Evolutionary conservation across 2,797 vertebrate genomes (phyloP).

Genomic region (Galaxias olidus): DNA sequence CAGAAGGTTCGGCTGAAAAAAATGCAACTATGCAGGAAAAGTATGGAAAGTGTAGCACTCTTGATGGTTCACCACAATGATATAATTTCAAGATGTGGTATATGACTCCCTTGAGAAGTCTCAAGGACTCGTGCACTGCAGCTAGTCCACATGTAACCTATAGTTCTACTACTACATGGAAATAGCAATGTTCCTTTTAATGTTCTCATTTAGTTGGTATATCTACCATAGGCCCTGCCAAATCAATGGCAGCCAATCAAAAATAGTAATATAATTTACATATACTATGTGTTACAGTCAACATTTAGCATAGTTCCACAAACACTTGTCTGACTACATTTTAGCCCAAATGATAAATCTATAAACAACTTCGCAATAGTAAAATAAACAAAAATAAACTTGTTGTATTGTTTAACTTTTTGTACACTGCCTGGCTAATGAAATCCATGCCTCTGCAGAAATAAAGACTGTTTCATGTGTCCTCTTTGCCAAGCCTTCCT

Average conservation of each 20-base stretch:
- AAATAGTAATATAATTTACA: slow-evolving; percentile 20
- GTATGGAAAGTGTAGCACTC: slow-evolving; percentile 69
- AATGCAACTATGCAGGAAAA: slow-evolving; percentile 62
- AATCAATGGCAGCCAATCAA: neutral
- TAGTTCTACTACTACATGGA: slow-evolving; percentile 37
- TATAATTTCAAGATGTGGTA: slow-evolving; percentile 76
- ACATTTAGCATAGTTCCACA: slow-evolving; percentile 53
- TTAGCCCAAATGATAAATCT: too few relatives aligned
- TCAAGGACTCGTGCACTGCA: slow-evolving; percentile 51
- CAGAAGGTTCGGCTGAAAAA: slow-evolving; percentile 60
- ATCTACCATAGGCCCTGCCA: too few relatives aligned
- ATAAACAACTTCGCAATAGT: slow-evolving; percentile 41
- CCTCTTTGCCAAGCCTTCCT: slow-evolving; percentile 42
- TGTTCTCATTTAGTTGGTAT: slow-evolving; percentile 39
- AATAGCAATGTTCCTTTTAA: slow-evolving; percentile 51
- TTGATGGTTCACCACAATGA: slow-evolving; percentile 71
- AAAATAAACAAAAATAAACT: slow-evolving; percentile 15
- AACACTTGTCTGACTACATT: slow-evolving; percentile 33
- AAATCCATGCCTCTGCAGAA: too few relatives aligned
- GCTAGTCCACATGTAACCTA: slow-evolving; percentile 44
- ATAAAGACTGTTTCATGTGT: neutral
- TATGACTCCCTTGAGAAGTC: slow-evolving; percentile 53
- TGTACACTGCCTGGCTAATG: too few relatives aligned
- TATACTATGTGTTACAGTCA: slow-evolving; percentile 42
- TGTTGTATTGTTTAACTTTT: too few relatives aligned